Conservation (phyloP, 2,888 invertebrate species). For the Cybosia mesomella region DNA sequence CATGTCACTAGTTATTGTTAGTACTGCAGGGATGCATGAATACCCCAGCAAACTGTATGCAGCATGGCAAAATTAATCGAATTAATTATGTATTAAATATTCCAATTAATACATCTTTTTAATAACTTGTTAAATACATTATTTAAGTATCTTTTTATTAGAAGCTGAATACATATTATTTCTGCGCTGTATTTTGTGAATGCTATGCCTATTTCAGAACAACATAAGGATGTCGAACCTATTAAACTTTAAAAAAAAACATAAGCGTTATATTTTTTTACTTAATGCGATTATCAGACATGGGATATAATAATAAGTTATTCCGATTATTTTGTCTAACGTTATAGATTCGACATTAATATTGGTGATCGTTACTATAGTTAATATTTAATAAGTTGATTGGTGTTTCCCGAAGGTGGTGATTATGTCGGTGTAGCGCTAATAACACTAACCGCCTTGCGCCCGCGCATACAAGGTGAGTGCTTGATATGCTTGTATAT, state of each 20-base stretch:
- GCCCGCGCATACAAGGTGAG: constrained; percentile 73
- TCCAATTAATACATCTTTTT: too few relatives aligned
- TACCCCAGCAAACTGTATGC: not conserved
- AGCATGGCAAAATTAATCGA: constrained; percentile 10
- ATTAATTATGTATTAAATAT: not conserved
- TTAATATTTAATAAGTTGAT: constrained; percentile 45
- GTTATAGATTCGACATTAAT: constrained; percentile 1
- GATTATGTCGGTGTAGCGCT: constrained; percentile 73
- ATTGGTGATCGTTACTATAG: not conserved
- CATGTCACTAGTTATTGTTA: not conserved
- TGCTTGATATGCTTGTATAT: constrained; percentile 73
- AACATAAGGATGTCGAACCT: not conserved
- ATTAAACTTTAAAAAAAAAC: not conserved
- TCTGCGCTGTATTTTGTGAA: not conserved
- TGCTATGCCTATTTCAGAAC: not conserved
- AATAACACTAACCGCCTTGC: constrained; percentile 76
- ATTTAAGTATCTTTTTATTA: not conserved
- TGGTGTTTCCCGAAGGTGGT: constrained; percentile 81
- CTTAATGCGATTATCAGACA: not conserved
- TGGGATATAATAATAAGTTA: not conserved
- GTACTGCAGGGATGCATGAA: constrained; percentile 6
- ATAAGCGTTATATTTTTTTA: not conserved
- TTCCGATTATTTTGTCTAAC: not conserved
- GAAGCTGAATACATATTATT: not conserved
- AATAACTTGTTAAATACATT: not conserved